Percentiles rank a stretch among this genome's conserved stretches.
Conservation (phyloP, 2,797 vertebrate species). For the Coreius guichenoti region DNA sequence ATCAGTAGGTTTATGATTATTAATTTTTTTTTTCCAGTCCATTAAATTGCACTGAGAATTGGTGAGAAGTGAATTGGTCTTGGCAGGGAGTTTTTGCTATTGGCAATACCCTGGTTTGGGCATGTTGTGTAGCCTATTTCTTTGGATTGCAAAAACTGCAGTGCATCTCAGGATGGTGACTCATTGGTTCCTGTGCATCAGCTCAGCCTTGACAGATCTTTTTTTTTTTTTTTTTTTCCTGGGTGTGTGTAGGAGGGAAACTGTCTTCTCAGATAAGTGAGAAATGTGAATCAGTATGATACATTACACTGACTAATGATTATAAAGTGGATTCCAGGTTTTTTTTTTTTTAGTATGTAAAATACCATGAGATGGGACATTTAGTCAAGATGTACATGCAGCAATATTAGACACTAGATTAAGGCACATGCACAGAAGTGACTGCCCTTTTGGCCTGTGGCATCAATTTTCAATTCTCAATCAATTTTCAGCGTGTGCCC, state of each 20-base stretch:
- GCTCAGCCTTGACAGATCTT: background rate
- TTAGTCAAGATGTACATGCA: background rate
- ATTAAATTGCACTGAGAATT: background rate
- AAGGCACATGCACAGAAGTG: background rate
- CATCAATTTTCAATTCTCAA: background rate
- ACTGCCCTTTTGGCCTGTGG: background rate
- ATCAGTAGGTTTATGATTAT: background rate
- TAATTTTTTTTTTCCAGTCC: background rate
- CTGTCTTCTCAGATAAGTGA: slow-evolving; percentile 13
- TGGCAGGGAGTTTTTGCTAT: background rate
- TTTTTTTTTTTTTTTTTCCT: slow-evolving; percentile 20
- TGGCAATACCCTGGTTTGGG: background rate
- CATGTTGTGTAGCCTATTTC: background rate
- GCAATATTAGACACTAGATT: background rate
- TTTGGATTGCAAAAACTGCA: slow-evolving; percentile 21
- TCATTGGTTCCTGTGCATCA: slow-evolving; percentile 46
- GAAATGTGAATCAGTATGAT: slow-evolving; percentile 37
- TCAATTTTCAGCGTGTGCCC: background rate
- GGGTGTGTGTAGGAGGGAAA: slow-evolving; percentile 36
- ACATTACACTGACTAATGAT: background rate
- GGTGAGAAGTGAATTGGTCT: background rate
- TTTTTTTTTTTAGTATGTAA: background rate
- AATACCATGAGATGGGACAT: background rate
- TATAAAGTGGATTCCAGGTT: background rate
- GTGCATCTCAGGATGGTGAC: slow-evolving; percentile 8